These are phyloP conservation scores for Operophtera brumata DNA, from an alignment of 2,888 invertebrate species.

Conservation along the genomic window DNA sequence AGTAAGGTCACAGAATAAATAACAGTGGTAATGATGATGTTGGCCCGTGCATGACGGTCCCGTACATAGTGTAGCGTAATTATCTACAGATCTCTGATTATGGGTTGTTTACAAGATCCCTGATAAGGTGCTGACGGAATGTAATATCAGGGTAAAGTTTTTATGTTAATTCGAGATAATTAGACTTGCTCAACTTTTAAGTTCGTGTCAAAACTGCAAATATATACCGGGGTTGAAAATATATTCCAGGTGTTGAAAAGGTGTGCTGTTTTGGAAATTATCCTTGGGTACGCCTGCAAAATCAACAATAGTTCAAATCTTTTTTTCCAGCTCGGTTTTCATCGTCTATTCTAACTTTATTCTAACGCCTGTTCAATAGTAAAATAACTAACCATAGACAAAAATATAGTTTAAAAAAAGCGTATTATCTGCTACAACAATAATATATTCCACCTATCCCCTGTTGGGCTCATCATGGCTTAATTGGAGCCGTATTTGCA, in stretches of 20 bases:
- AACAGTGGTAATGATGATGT: constrained; percentile 23
- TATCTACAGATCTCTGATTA: constrained; percentile 43
- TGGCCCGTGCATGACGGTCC: constrained; percentile 25
- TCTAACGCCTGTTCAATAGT: neutral
- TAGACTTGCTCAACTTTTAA: constrained; percentile 1
- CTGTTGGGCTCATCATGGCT: constrained; percentile 48
- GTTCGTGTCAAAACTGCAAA: neutral
- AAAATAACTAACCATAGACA: neutral
- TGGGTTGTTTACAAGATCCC: constrained; percentile 37
- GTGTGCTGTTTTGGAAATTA: neutral
- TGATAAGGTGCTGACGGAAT: constrained; percentile 37
- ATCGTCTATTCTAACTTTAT: no score
- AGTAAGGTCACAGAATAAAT: constrained; percentile 32
- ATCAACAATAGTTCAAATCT: no score
- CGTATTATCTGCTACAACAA: constrained; percentile 29
- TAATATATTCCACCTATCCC: constrained; percentile 42
- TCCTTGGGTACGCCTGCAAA: neutral
- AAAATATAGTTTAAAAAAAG: neutral
- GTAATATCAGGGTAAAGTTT: constrained; percentile 13
- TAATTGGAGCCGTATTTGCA: constrained; percentile 62
- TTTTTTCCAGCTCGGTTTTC: no score
- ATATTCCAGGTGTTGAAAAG: neutral
- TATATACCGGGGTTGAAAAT: neutral
- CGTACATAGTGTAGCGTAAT: constrained; percentile 33
- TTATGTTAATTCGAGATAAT: neutral